These are phyloP conservation scores for Triplophysa bombifrons DNA, from an alignment of 2,797 vertebrate species.

Conservation along the genomic window DNA sequence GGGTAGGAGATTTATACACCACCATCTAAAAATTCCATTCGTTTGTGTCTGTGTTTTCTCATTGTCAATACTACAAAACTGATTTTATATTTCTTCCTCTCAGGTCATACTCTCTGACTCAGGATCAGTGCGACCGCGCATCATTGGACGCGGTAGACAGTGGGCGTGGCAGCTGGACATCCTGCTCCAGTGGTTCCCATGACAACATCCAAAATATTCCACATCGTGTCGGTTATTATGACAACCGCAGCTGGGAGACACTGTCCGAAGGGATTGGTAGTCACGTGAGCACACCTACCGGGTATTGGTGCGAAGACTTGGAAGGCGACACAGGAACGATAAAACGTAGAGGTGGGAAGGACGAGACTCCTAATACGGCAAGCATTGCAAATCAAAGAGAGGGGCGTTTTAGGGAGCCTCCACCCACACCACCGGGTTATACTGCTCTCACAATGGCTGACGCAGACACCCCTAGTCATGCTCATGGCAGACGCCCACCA, in stretches of 20 bases:
- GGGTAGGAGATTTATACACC: slow-evolving; percentile 44
- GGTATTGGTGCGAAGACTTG: slow-evolving; percentile 96
- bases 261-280: slow-evolving; percentile 83
- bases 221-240: slow-evolving; percentile 91
- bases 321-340: slow-evolving; percentile 98
- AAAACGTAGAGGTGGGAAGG: slow-evolving; percentile 84
- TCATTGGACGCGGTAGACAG: slow-evolving; percentile 96
- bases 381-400: slow-evolving; percentile 83
- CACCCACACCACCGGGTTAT: slow-evolving; percentile 95
- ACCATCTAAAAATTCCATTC: too few relatives aligned
- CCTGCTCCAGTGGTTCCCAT: slow-evolving; percentile 96
- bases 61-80: neutral
- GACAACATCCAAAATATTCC: slow-evolving; percentile 98
- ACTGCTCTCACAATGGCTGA: slow-evolving; percentile 91
- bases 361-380: slow-evolving; percentile 30
- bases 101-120: slow-evolving; percentile 91
- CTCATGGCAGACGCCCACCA: slow-evolving; percentile 87
- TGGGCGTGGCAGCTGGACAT: slow-evolving; percentile 98
- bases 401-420: slow-evolving; percentile 90
- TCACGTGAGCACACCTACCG: slow-evolving; percentile 86
- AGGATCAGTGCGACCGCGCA: slow-evolving; percentile 93
- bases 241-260: slow-evolving; percentile 96
- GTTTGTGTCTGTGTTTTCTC: neutral
- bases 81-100: neutral
- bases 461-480: slow-evolving; percentile 60